Percentiles rank a stretch among this genome's conserved stretches.
Evolutionary conservation across 2,888 invertebrate genomes (phyloP).

Genomic region (Euzophera pinguis): DNA sequence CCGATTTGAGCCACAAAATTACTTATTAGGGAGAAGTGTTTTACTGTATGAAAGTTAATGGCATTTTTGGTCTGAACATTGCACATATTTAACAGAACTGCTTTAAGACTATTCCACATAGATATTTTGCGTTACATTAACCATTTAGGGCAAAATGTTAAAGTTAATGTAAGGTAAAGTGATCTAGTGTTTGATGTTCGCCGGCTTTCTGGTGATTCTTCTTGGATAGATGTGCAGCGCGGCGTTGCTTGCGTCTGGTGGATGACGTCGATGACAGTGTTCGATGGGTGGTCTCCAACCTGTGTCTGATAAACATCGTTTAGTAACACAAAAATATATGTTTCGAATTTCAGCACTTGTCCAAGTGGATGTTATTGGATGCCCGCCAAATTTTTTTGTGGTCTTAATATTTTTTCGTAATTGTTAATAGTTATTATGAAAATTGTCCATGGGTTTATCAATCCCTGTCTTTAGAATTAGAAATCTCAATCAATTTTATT

Average conservation of each 20-base stretch:
- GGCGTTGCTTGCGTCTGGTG: conserved; percentile 36
- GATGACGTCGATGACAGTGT: conserved; percentile 46
- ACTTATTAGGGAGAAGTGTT: conserved; percentile 57
- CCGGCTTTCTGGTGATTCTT: conserved; percentile 40
- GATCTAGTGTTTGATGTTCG: conserved; percentile 50
- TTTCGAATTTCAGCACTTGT: conserved; percentile 39
- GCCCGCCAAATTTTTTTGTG: conserved; percentile 32
- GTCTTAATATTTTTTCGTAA: neutral
- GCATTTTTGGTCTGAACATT: conserved; percentile 79
- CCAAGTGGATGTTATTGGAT: conserved; percentile 35
- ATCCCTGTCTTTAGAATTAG: too few species aligned
- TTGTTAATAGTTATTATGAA: too few species aligned
- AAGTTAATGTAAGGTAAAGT: conserved; percentile 55
- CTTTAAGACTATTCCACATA: conserved; percentile 59
- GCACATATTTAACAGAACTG: conserved; percentile 73
- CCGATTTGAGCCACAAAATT: conserved; percentile 75
- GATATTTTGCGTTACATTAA: conserved; percentile 62
- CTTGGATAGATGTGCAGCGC: conserved; percentile 38
- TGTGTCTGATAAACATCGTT: conserved; percentile 47
- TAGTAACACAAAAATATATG: conserved; percentile 31
- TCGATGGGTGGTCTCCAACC: conserved; percentile 47
- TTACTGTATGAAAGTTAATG: conserved; percentile 69
- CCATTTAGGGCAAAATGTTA: conserved; percentile 61
- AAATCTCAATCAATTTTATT: too few species aligned
- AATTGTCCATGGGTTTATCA: too few species aligned